These are phyloP conservation scores for Thamnophis sirtalis DNA, from an alignment of 2,113 vertebrate species.

Conservation along the genomic window DNA sequence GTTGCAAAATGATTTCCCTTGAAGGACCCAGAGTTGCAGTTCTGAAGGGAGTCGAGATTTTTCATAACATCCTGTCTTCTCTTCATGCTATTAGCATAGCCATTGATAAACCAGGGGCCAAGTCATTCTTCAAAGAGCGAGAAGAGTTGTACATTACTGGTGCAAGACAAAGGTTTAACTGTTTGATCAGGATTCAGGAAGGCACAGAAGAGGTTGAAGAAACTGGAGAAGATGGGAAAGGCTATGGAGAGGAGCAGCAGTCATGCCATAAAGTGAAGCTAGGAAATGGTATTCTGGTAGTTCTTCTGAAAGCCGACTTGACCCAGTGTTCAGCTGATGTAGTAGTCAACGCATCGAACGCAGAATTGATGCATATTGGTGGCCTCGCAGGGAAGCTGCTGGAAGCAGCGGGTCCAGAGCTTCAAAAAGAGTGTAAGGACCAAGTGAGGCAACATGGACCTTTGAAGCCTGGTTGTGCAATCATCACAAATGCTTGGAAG, in stretches of 20 bases:
- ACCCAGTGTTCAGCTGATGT: slow-evolving; percentile 65
- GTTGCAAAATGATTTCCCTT: slow-evolving; percentile 63
- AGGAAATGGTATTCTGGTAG: slow-evolving; percentile 65
- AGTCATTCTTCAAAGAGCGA: slow-evolving; percentile 67
- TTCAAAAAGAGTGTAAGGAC: slow-evolving; percentile 70
- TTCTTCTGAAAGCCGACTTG: slow-evolving; percentile 72
- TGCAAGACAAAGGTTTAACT: slow-evolving; percentile 51
- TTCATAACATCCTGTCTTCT: slow-evolving; percentile 52
- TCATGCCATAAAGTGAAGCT: slow-evolving; percentile 57
- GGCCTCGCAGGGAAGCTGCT: slow-evolving; percentile 69
- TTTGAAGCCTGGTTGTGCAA: slow-evolving; percentile 51
- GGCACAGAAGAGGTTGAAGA: slow-evolving; percentile 12
- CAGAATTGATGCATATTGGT: slow-evolving; percentile 53
- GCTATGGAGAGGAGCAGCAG: slow-evolving; percentile 60
- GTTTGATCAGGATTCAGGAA: slow-evolving; percentile 72
- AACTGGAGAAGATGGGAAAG: background rate
- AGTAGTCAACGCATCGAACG: slow-evolving; percentile 73
- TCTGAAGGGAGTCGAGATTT: slow-evolving; percentile 26
- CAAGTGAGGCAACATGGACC: slow-evolving; percentile 28
- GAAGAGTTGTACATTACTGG: slow-evolving; percentile 36
- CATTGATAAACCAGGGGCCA: slow-evolving; percentile 70
- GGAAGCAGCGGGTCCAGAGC: slow-evolving; percentile 71
- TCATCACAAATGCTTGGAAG: slow-evolving; percentile 63
- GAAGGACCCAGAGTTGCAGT: slow-evolving; percentile 70
- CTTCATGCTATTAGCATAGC: slow-evolving; percentile 51